phyloP scores from a whole-genome alignment of 2,888 invertebrate species.

The Bellardia pandia region DNA sequence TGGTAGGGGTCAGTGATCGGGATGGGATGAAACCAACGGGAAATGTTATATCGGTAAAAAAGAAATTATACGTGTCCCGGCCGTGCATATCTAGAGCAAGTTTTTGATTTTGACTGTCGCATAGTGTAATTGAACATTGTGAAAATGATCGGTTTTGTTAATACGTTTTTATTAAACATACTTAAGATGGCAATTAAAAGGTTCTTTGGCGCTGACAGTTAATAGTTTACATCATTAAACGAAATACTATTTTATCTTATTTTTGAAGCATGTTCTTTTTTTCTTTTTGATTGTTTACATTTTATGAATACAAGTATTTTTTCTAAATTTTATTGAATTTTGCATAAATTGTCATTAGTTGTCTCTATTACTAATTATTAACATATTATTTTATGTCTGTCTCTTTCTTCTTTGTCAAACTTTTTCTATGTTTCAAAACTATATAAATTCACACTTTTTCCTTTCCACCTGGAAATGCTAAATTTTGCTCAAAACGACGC shows the following conservation, averaged over 20 bases:
- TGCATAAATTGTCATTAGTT: not conserved
- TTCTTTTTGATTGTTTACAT: not conserved
- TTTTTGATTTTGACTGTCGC: too few species aligned
- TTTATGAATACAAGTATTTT: not conserved
- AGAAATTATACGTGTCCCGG: too few species aligned
- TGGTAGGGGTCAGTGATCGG: too few species aligned
- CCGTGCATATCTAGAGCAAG: too few species aligned
- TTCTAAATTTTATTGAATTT: not conserved
- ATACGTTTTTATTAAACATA: not conserved
- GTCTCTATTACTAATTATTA: constrained; percentile 37
- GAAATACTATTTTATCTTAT: not conserved
- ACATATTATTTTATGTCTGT: constrained; percentile 43
- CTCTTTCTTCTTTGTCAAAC: constrained; percentile 52
- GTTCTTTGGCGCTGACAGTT: not conserved
- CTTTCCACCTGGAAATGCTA: constrained; percentile 34
- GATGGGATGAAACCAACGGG: too few species aligned
- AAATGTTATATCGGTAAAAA: too few species aligned
- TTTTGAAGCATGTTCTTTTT: constrained; percentile 19
- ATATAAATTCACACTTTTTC: constrained; percentile 28
- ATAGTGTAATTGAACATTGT: too few species aligned
- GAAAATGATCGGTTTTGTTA: too few species aligned
- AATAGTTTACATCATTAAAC: not conserved
- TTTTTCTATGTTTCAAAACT: constrained; percentile 33
- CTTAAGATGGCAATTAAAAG: not conserved
- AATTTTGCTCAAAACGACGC: constrained; percentile 35